These are phyloP conservation scores for Channa striata DNA, from an alignment of 2,797 vertebrate species.

Conservation along the genomic window DNA sequence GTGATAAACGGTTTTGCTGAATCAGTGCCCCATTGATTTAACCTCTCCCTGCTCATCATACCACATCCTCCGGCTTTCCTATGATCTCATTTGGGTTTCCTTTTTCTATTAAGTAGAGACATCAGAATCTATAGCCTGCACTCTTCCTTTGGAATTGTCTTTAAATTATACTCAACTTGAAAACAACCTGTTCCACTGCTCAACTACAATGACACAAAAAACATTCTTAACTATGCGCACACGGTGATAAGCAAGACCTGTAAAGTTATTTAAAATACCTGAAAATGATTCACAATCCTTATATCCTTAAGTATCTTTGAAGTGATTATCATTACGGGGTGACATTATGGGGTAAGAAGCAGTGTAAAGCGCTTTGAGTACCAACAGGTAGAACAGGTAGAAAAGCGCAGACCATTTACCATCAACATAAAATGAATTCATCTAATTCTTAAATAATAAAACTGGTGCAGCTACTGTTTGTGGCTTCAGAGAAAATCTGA, in stretches of 20 bases:
- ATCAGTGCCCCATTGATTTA: conserved; percentile 33
- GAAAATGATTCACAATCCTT: background rate
- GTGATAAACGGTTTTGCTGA: conserved; percentile 16
- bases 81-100: conserved; percentile 20
- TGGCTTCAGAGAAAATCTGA: conserved; percentile 30
- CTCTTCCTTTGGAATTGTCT: background rate
- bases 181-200: conserved; percentile 17
- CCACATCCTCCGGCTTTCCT: conserved; percentile 5
- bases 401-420: too few relatives aligned
- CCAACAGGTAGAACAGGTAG: too few relatives aligned
- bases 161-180: conserved; percentile 32
- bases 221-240: too few relatives aligned
- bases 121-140: background rate
- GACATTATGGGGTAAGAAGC: too few relatives aligned
- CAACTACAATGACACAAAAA: too few relatives aligned
- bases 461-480: conserved; percentile 1
- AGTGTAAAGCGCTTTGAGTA: too few relatives aligned
- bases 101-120: conserved; percentile 12
- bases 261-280: conserved; percentile 1
- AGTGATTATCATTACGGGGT: too few relatives aligned
- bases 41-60: conserved; percentile 16
- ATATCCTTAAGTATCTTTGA: background rate
- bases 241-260: conserved; percentile 1
- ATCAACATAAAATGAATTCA: conserved; percentile 13
- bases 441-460: conserved; percentile 10